A percentile compares a stretch with the other conserved stretches of the same genome.
phyloP scores from a whole-genome alignment of 2,113 vertebrate genomes.

The Siphamia tubifer region DNA sequence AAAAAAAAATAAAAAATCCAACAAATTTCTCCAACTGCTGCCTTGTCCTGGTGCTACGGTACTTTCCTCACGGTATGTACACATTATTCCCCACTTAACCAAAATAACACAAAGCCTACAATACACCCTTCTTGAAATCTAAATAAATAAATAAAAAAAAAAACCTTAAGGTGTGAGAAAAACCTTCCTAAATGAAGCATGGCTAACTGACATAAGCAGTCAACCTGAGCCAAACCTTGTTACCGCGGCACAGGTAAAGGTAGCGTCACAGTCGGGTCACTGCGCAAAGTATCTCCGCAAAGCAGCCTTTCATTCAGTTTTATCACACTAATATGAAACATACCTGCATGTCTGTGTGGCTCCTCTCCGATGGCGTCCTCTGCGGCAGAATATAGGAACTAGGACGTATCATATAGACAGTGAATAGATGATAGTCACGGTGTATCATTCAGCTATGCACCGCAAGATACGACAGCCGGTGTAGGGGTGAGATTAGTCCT shows the following conservation, averaged over 20 bases:
- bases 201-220: background rate
- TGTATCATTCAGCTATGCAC: background rate
- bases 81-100: background rate
- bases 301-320: constrained; percentile 19
- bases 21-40: background rate
- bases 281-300: constrained; percentile 57
- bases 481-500: background rate
- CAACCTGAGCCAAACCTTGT: background rate
- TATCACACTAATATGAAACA: background rate
- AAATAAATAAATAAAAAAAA: too few species aligned
- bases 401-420: background rate
- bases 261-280: constrained; percentile 21
- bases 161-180: too few species aligned
- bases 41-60: background rate
- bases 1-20: background rate
- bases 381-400: constrained; percentile 31
- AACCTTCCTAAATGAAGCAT: background rate
- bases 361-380: constrained; percentile 45
- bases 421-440: background rate
- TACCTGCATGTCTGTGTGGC: constrained; percentile 55
- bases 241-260: constrained; percentile 27
- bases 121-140: too few species aligned
- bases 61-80: background rate
- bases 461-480: background rate
- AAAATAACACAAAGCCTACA: background rate